Evolutionary conservation across 1,140 invertebrate species (phyloP).

Genomic region (Littorina saxatilis): DNA sequence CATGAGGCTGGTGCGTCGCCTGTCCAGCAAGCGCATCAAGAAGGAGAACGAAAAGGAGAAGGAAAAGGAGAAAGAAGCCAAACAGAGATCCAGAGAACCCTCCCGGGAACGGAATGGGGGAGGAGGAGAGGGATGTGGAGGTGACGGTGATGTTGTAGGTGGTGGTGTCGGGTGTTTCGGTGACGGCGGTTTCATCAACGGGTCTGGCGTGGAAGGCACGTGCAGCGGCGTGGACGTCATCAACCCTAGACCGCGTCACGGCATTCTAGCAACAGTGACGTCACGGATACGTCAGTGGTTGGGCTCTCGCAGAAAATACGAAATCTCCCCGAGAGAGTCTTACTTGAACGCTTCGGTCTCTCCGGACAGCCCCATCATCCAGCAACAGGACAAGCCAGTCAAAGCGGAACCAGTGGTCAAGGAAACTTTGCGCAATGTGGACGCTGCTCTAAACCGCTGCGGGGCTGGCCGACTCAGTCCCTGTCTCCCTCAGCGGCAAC

Average conservation of each 20-base stretch:
- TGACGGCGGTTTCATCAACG: not conserved
- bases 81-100: not conserved
- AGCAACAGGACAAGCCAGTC: not conserved
- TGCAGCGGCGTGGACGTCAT: conserved; percentile 33
- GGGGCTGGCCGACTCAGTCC: conserved; percentile 31
- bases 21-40: conserved; percentile 25
- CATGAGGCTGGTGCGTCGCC: conserved; percentile 19
- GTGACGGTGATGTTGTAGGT: not conserved
- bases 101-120: not conserved
- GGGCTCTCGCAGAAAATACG: conserved; percentile 37
- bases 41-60: not conserved
- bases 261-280: conserved; percentile 24
- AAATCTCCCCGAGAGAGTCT: conserved; percentile 32
- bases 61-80: not conserved
- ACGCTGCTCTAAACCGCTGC: conserved; percentile 31
- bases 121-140: not conserved
- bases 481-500: not conserved
- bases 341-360: conserved; percentile 9
- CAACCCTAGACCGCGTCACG: conserved; percentile 10
- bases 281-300: conserved; percentile 39
- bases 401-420: not conserved
- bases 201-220: not conserved
- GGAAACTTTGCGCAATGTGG: conserved; percentile 9
- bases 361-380: not conserved
- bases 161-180: not conserved